A percentile compares a stretch with the other conserved stretches of the same genome.
phyloP scores from a whole-genome alignment of 2,797 vertebrate species.

The Cottoperca gobio region DNA sequence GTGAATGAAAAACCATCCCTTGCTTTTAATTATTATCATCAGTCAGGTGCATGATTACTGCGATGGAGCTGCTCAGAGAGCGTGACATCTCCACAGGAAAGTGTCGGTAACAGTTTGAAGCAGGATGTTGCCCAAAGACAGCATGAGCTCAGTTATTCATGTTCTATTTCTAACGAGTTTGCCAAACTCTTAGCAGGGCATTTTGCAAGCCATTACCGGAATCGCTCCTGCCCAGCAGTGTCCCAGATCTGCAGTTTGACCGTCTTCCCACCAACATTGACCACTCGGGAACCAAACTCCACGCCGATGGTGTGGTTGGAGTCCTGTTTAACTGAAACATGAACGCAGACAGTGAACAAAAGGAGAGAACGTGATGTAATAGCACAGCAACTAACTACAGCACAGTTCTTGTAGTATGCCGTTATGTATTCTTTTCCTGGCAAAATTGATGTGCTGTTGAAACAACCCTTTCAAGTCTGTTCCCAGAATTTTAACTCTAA shows the following conservation, averaged over 20 bases:
- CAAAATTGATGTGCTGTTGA: constrained; percentile 3
- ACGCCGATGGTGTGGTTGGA: constrained; percentile 97
- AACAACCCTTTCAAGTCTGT: not conserved
- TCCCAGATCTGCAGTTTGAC: constrained; percentile 98
- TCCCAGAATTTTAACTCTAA: constrained; percentile 3
- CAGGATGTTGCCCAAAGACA: not conserved
- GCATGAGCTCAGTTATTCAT: not conserved
- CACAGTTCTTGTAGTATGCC: not conserved
- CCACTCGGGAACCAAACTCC: constrained; percentile 94
- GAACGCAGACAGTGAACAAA: not conserved
- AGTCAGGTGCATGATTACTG: not conserved
- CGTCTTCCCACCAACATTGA: constrained; percentile 93
- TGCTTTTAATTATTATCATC: constrained; percentile 1
- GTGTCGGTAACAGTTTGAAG: not conserved
- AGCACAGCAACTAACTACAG: not conserved
- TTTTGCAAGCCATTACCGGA: constrained; percentile 82
- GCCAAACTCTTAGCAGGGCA: constrained; percentile 22
- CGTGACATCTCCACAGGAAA: not conserved
- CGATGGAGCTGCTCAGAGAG: not conserved
- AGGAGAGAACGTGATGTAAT: not conserved
- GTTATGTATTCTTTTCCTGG: not conserved
- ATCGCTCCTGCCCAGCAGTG: constrained; percentile 93
- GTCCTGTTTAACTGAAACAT: constrained; percentile 91
- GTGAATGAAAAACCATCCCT: not conserved
- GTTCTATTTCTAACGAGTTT: not conserved